A percentile compares a stretch with the other conserved stretches of the same genome.
Conservation (phyloP, 2,113 vertebrate species). For the Okapia johnstoni region DNA sequence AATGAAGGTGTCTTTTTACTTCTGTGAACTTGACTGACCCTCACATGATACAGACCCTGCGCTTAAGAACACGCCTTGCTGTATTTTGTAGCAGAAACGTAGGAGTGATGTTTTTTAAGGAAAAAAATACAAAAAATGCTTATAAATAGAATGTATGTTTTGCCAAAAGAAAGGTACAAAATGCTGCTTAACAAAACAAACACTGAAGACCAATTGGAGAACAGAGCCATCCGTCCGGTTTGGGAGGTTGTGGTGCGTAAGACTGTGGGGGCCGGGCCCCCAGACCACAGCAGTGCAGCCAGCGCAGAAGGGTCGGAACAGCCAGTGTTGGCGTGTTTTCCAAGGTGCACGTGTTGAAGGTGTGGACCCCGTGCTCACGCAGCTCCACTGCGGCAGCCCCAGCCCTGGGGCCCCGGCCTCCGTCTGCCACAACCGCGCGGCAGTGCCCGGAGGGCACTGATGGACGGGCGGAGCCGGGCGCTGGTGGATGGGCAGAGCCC, state of each 20-base stretch:
- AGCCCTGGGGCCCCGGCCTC: fast-evolving
- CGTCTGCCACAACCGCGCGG: not conserved
- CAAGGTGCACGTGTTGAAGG: not conserved
- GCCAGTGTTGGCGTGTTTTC: not conserved
- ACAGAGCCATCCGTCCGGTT: not conserved
- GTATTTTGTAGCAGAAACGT: not conserved
- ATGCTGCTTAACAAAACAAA: not conserved
- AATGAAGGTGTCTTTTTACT: not conserved
- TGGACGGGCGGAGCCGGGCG: fast-evolving
- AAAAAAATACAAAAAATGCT: not conserved
- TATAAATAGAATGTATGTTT: not conserved
- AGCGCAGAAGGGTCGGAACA: not conserved
- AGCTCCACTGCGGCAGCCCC: not conserved
- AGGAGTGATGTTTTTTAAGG: not conserved
- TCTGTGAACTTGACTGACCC: not conserved
- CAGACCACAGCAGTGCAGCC: not conserved
- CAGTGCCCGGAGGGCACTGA: fast-evolving
- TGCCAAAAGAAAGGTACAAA: not conserved
- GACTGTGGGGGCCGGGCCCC: not conserved
- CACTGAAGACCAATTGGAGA: not conserved
- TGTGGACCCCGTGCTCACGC: fast-evolving
- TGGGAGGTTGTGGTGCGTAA: not conserved
- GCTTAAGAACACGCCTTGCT: not conserved
- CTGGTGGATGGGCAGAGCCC: not conserved
- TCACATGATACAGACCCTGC: not conserved